Conservation (phyloP, 2,888 invertebrate species). For the Zele albiditarsus region DNA sequence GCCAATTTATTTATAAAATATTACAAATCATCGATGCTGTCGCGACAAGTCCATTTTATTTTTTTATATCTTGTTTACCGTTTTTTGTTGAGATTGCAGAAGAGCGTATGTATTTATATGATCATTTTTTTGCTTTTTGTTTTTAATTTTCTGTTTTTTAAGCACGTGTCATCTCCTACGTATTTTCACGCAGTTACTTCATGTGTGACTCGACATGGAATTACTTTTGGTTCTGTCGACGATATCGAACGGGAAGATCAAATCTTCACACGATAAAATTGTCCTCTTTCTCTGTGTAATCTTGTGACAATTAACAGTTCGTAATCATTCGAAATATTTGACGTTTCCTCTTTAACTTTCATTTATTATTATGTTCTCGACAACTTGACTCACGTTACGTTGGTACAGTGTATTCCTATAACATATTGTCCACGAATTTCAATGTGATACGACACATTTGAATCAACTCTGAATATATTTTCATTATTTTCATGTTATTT, state of each 20-base stretch:
- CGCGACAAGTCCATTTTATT: conserved; percentile 55
- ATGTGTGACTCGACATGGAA: conserved; percentile 36
- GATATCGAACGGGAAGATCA: conserved; percentile 38
- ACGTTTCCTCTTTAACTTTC: too few species aligned
- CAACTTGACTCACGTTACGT: conserved; percentile 53
- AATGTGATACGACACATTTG: conserved; percentile 43
- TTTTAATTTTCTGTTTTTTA: conserved; percentile 6
- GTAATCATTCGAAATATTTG: conserved; percentile 23
- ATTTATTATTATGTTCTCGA: conserved; percentile 34
- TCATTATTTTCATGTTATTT: conserved; percentile 10
- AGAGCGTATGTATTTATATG: conserved; percentile 46
- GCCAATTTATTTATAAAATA: conserved; percentile 67
- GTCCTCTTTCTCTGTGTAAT: conserved; percentile 45
- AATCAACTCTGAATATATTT: conserved; percentile 46
- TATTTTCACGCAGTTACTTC: conserved; percentile 31
- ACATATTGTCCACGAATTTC: conserved; percentile 54
- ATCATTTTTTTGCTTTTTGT: conserved; percentile 32
- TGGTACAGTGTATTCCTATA: conserved; percentile 46
- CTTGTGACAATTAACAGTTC: conserved; percentile 46
- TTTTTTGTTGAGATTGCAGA: conserved; percentile 48
- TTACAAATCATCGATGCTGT: conserved; percentile 62
- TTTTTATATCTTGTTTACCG: conserved; percentile 33
- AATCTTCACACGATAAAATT: conserved; percentile 45
- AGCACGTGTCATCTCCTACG: conserved; percentile 39
- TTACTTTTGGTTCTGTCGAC: conserved; percentile 44